Evolutionary conservation across 2,888 invertebrate genomes (phyloP), one percentile per base, ranked within the genome.

Genomic region (Apamea monoglypha): DNA sequence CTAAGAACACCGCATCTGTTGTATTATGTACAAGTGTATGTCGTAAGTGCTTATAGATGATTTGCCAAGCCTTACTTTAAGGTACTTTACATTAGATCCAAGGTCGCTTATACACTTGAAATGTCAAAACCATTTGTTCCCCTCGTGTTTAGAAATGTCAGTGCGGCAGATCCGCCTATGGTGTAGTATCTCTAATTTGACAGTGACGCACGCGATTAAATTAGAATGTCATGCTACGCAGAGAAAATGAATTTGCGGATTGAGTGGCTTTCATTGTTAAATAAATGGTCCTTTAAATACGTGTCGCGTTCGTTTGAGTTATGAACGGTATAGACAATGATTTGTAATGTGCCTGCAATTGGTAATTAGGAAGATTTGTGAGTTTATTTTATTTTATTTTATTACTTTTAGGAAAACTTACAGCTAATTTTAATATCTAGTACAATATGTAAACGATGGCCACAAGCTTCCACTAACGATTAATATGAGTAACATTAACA

Each of bases 111-210:
- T 93, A 94, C 93, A 94, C 94, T 96, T 93, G 93, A 96, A 86
- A 96, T 96, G 96, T 96, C 96, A 95, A 91, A 95, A 94, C 93
- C 95, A 95, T 96, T 96, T 96, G 94, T 94, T 93, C 95, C 96
- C 96, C 94, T 94, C 93, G 90, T 95, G 94, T 95, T 96, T 95
- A 93, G 96, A 96, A 96, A 97, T 96, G 96, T 96, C 96, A 96
- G 93, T 95, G 94, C 89, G 93, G 91, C 92, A 95, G 95, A 96
- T 95, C 94, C 91, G 95, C 95, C 94, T 95, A 96, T 96, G 95
- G 94, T 95, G 95, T 95, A 95, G 94, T 95, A 94, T 94, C 94
- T 94, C 94, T 95, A 94, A 96, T 96, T 95, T 96, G 96, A 96
- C 95, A 96, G 93, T 95, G 96, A 96, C 94, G 94, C 94, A 95